A percentile compares a stretch with the other conserved stretches of the same genome.
Evolutionary conservation across 1,140 invertebrate species (phyloP).

Genomic region (Chlorops oryzae): DNA sequence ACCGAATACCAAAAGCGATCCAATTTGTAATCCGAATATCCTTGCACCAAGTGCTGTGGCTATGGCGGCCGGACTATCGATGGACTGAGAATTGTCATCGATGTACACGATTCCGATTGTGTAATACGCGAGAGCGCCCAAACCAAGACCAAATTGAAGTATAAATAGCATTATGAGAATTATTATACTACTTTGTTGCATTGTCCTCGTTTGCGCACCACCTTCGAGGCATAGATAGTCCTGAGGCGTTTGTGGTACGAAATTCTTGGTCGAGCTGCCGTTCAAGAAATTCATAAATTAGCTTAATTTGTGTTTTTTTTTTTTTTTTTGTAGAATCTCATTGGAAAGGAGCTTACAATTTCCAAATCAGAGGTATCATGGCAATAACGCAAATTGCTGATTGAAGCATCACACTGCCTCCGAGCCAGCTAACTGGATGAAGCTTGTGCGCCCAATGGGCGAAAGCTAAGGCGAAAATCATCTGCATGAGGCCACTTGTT

Average conservation of each 20-base stretch:
- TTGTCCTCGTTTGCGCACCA: too few relatives aligned
- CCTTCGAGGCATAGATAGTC: neutral
- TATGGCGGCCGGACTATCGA: slow-evolving; percentile 50
- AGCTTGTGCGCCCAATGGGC: slow-evolving; percentile 57
- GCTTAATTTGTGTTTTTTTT: too few relatives aligned
- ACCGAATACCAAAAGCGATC: slow-evolving; percentile 38
- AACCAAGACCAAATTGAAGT: slow-evolving; percentile 55
- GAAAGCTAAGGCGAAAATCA: slow-evolving; percentile 51
- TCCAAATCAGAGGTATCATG: slow-evolving; percentile 54
- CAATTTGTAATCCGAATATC: slow-evolving; percentile 39
- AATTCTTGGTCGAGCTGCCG: too few relatives aligned
- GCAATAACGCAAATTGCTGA: slow-evolving; percentile 50
- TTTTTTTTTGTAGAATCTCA: neutral
- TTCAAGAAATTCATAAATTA: slow-evolving; percentile 20
- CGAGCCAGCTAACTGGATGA: slow-evolving; percentile 57
- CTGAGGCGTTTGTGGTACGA: neutral
- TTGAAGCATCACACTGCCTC: slow-evolving; percentile 54
- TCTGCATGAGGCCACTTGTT: slow-evolving; percentile 52
- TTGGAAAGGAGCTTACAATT: slow-evolving; percentile 31
- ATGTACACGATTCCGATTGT: slow-evolving; percentile 61
- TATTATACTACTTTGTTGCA: slow-evolving; percentile 27
- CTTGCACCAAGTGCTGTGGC: slow-evolving; percentile 33
- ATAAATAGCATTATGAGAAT: slow-evolving; percentile 53
- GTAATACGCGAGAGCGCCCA: slow-evolving; percentile 57
- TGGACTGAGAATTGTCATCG: slow-evolving; percentile 59